These are phyloP conservation scores for Pherbina coryleti DNA, from an alignment of 2,888 invertebrate genomes.

Conservation along the genomic window DNA sequence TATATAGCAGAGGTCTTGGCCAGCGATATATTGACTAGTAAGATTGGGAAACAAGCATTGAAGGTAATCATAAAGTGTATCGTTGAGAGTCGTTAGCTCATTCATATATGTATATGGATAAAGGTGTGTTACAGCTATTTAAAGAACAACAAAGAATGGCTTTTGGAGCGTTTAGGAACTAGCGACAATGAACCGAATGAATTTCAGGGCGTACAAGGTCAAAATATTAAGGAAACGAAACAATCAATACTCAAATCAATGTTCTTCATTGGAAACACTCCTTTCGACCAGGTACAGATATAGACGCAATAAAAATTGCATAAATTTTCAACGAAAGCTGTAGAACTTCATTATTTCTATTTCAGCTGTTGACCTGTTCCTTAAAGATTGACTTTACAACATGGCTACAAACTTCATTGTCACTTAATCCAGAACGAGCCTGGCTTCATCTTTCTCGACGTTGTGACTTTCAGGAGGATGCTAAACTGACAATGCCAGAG, in stretches of 20 bases:
- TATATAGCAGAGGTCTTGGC: slow-evolving; percentile 73
- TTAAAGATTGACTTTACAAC: slow-evolving; percentile 70
- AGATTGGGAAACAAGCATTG: slow-evolving; percentile 73
- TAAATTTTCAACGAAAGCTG: too few relatives aligned
- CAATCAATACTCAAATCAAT: slow-evolving; percentile 79
- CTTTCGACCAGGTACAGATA: slow-evolving; percentile 79
- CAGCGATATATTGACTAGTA: slow-evolving; percentile 75
- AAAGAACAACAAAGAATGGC: slow-evolving; percentile 77
- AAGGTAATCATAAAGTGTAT: slow-evolving; percentile 63
- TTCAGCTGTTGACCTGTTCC: slow-evolving; percentile 69
- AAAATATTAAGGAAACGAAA: slow-evolving; percentile 63
- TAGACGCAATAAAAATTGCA: too few relatives aligned
- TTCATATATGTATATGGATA: slow-evolving; percentile 22
- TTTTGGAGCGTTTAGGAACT: slow-evolving; percentile 74
- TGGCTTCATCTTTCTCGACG: slow-evolving; percentile 70
- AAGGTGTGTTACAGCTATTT: slow-evolving; percentile 81
- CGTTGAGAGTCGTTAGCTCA: neutral
- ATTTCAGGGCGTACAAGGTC: slow-evolving; percentile 66
- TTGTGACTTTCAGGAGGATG: slow-evolving; percentile 69
- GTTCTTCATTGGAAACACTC: slow-evolving; percentile 82
- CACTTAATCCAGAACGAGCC: slow-evolving; percentile 68
- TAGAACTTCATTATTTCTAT: neutral
- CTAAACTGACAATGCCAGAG: slow-evolving; percentile 67
- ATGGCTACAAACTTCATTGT: slow-evolving; percentile 70
- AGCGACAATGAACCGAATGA: slow-evolving; percentile 64